Evolutionary conservation across 35 echinoderm and acorn worm species (phyloP).

Genomic region (Hemicentrotus pulcherrimus): DNA sequence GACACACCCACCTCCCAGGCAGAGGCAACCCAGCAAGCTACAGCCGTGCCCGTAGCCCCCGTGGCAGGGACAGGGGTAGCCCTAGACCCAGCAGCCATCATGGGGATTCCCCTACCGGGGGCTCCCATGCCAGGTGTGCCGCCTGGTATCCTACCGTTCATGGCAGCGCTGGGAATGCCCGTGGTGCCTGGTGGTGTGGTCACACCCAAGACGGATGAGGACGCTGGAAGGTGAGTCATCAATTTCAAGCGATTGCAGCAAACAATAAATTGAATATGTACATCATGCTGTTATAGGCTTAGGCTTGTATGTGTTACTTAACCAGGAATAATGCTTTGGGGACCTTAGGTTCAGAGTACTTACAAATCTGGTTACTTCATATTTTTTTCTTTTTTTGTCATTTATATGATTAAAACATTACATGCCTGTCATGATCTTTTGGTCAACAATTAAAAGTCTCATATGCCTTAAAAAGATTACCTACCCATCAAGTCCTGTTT

Average conservation of each 20-base stretch:
- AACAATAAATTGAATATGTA: too few species aligned
- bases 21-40: conserved; percentile 13
- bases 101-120: conserved; percentile 24
- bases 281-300: too few species aligned
- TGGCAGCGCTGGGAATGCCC: conserved; percentile 27
- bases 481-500: too few species aligned
- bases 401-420: too few species aligned
- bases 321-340: too few species aligned
- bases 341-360: too few species aligned
- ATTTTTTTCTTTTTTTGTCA: too few species aligned
- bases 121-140: background rate
- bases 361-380: too few species aligned
- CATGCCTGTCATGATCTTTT: too few species aligned
- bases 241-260: background rate
- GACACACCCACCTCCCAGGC: conserved; percentile 16
- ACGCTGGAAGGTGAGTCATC: conserved; percentile 55
- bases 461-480: too few species aligned
- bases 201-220: conserved; percentile 70
- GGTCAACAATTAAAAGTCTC: too few species aligned
- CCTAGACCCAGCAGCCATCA: conserved; percentile 2
- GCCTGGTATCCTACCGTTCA: conserved; percentile 40
- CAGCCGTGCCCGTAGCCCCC: background rate
- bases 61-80: background rate
- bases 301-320: too few species aligned
- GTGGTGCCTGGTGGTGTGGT: conserved; percentile 20